Conservation (phyloP, 2,113 vertebrate species). For the Dissostichus mawsoni region DNA sequence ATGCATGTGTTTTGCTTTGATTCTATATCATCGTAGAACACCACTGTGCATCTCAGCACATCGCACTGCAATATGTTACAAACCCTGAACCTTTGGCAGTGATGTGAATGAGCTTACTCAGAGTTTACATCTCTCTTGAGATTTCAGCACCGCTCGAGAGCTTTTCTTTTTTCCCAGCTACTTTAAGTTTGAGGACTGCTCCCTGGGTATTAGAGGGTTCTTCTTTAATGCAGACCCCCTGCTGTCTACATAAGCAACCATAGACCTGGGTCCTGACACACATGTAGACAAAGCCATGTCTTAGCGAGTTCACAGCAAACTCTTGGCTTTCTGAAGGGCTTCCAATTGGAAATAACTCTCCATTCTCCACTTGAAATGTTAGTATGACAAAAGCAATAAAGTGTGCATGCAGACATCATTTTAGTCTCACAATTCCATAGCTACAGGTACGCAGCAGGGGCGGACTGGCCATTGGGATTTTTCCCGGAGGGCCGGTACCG, state of each 20-base stretch:
- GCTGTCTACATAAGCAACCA: constrained; percentile 31
- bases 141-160: constrained; percentile 15
- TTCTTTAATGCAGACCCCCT: constrained; percentile 34
- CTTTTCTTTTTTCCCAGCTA: not conserved
- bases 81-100: constrained; percentile 15
- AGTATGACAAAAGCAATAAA: not conserved
- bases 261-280: constrained; percentile 20
- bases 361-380: constrained; percentile 31
- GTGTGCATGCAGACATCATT: constrained; percentile 25
- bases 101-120: constrained; percentile 31
- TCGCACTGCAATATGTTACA: constrained; percentile 25
- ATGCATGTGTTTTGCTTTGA: constrained; percentile 21
- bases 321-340: constrained; percentile 19
- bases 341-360: constrained; percentile 22
- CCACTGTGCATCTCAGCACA: constrained; percentile 35
- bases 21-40: constrained; percentile 19
- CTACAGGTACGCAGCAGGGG: constrained; percentile 34
- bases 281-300: constrained; percentile 18
- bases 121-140: constrained; percentile 20
- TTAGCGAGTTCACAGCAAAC: constrained; percentile 13
- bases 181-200: constrained; percentile 20
- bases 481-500: too few relatives aligned
- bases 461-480: too few relatives aligned
- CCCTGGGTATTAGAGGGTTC: constrained; percentile 7
- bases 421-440: not conserved